A percentile compares a stretch with the other conserved stretches of the same genome.
These are phyloP conservation scores for Aphodius sticticus DNA, from an alignment of 2,888 invertebrate species.

Conservation along the genomic window DNA sequence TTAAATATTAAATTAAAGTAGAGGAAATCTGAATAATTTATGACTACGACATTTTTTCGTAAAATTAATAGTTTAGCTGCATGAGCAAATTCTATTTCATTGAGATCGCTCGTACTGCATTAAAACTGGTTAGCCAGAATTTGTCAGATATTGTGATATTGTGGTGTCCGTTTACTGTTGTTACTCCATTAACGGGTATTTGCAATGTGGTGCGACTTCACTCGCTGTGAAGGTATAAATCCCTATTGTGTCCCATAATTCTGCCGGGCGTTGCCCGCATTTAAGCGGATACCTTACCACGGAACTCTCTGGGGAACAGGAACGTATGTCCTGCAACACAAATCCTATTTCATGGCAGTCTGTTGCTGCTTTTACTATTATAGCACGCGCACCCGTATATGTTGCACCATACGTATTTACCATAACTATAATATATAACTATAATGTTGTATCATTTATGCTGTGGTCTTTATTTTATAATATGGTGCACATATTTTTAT, in stretches of 20 bases:
- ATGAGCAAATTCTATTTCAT: too few relatives aligned
- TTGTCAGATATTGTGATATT: too few relatives aligned
- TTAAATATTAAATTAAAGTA: too few relatives aligned
- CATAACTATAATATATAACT: too few relatives aligned
- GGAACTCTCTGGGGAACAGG: neutral
- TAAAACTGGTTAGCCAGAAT: too few relatives aligned
- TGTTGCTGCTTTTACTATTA: neutral
- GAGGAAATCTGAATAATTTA: too few relatives aligned
- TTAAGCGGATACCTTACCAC: neutral
- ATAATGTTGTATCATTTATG: neutral
- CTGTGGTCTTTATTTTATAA: neutral
- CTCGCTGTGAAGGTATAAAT: neutral
- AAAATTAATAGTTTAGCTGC: too few relatives aligned
- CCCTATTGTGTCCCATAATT: neutral
- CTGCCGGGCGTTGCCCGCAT: neutral
- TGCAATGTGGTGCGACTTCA: neutral
- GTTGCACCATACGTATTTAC: neutral
- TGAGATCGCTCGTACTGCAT: too few relatives aligned
- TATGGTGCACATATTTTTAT: too few relatives aligned
- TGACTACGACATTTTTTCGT: too few relatives aligned
- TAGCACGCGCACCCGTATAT: neutral
- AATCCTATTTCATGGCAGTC: neutral
- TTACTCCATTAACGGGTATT: slow-evolving; percentile 4
- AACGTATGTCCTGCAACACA: neutral
- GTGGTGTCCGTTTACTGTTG: neutral